Evolutionary conservation across 2,888 invertebrate genomes (phyloP), one percentile per base, ranked within the genome.

Genomic region (Oxycera nigricornis): DNA sequence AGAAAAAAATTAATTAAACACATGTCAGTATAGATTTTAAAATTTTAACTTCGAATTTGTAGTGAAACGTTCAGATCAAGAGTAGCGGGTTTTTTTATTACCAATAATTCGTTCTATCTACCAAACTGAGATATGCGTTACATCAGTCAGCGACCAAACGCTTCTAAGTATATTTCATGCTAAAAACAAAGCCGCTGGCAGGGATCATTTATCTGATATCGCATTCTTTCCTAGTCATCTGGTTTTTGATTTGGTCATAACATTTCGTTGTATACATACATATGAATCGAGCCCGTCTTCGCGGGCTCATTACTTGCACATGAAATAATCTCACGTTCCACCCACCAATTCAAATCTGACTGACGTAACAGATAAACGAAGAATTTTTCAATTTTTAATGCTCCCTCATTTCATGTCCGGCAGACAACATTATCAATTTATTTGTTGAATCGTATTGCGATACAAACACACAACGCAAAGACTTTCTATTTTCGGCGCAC

Each of bases 1-100:
- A 65, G 11, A 20, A 39, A n/a, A 24, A 57, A 57, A 57, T 57
- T 57, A n/a, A n/a, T n/a, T 4, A 52, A 52, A n/a, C 39, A 39
- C 11, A 11, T n/a, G n/a, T n/a, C n/a, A n/a, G n/a, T n/a, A 39
- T 9, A 39, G 6, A 39, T 39, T 11, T 39, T 39, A 39, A 39
- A 39, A 39, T 39, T 6, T 39, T 39, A 39, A 39, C 11, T 11
- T 39, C 39, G 39, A 9, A 39, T 39, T 39, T 39, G 39, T 39
- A 11, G 11, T 39, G 39, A n/a, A n/a, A n/a, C n/a, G n/a, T n/a
- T n/a, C 39, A 39, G 11, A 39, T 9, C 6, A 39, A 39, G 11
- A 11, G 39, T 39, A 39, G 39, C 39, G n/a, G n/a, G n/a, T n/a
- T n/a, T n/a, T n/a, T n/a, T n/a, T n/a, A n/a, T n/a, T n/a, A n/a